Conservation (phyloP, 2,888 invertebrate genomes). For the Kryphioiulus occultus region DNA sequence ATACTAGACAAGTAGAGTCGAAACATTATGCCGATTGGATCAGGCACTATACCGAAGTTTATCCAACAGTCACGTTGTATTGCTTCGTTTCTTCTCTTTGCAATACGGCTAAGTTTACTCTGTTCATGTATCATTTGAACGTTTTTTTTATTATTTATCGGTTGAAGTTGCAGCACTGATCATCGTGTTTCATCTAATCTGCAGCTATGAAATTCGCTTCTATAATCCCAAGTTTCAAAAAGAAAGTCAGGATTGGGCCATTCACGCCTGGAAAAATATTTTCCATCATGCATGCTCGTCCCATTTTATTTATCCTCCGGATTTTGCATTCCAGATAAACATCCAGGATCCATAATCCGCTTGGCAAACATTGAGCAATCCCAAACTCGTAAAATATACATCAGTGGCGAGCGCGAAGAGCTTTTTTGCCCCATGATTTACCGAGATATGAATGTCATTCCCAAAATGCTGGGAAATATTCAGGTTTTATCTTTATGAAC, state of each 20-base stretch:
- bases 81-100: not conserved
- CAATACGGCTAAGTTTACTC: not conserved
- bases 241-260: not conserved
- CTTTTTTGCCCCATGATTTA: slow-evolving; percentile 8
- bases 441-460: not conserved
- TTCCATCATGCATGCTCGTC: not conserved
- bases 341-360: not conserved
- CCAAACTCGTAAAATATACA: slow-evolving; percentile 18
- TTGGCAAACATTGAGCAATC: not conserved
- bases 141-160: not conserved
- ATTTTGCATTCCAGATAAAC: slow-evolving; percentile 18
- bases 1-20: no score
- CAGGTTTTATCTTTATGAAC: slow-evolving; percentile 18
- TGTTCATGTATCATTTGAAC: not conserved
- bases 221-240: not conserved
- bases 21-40: no score
- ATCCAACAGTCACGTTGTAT: no score
- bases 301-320: slow-evolving; percentile 17
- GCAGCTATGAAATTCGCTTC: slow-evolving; percentile 15
- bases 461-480: slow-evolving; percentile 18
- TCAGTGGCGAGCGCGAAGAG: not conserved
- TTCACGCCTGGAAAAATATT: not conserved
- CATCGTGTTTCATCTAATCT: not conserved
- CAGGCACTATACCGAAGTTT: no score
- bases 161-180: not conserved